phyloP scores from a whole-genome alignment of 2,113 vertebrate species.

The Caranx melampygus region DNA sequence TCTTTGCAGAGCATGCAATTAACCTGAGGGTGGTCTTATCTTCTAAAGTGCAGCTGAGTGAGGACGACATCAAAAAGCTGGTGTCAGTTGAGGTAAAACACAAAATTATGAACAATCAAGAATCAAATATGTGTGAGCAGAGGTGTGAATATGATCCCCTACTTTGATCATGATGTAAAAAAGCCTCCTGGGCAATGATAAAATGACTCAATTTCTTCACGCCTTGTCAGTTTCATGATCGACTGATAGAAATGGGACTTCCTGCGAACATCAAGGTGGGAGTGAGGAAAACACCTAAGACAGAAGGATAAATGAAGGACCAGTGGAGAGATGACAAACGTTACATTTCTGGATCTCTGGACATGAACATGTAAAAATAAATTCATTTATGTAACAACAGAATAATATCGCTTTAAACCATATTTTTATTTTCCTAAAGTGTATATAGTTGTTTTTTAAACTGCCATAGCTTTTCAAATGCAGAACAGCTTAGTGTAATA shows the following conservation, averaged over 20 bases:
- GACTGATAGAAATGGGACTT: constrained; percentile 13
- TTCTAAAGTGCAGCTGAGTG: not conserved
- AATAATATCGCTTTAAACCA: no score
- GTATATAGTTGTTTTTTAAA: no score
- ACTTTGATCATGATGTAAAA: no score
- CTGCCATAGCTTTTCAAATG: no score
- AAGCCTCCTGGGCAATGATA: no score
- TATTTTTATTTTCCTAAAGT: no score
- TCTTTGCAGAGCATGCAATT: not conserved
- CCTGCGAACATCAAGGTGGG: constrained; percentile 6
- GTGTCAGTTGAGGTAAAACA: constrained; percentile 10
- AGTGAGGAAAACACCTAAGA: not conserved
- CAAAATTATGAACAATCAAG: not conserved
- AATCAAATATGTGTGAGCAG: no score
- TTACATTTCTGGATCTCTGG: no score
- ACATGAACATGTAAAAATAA: no score
- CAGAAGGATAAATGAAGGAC: not conserved
- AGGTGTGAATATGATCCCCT: no score
- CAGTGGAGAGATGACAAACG: not conserved
- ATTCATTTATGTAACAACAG: no score
- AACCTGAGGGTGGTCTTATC: not conserved
- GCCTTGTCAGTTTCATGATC: not conserved
- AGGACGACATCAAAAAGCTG: constrained; percentile 8
- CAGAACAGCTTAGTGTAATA: no score
- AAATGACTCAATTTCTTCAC: not conserved